A percentile compares a stretch with the other conserved stretches of the same genome.
phyloP scores from a whole-genome alignment of 2,113 vertebrate genomes.

The Notothenia coriiceps region DNA sequence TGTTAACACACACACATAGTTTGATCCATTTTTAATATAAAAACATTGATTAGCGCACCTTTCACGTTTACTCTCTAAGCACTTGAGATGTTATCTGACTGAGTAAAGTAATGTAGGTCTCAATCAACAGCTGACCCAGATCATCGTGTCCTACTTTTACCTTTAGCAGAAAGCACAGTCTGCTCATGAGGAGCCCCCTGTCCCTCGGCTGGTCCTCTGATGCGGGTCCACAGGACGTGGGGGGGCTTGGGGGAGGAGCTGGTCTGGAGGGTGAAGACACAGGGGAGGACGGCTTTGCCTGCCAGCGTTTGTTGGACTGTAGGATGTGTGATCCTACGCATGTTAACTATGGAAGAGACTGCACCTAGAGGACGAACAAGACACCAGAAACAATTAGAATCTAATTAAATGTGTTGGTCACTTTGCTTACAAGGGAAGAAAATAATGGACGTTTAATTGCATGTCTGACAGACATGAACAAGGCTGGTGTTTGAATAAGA shows the following conservation, averaged over 20 bases:
- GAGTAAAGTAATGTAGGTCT: background rate
- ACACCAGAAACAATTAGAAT: slow-evolving; percentile 7
- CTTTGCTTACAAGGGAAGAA: background rate
- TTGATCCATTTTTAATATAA: background rate
- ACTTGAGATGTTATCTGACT: background rate
- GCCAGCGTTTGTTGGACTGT: slow-evolving; percentile 84
- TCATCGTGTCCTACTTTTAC: slow-evolving; percentile 57
- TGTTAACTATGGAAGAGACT: slow-evolving; percentile 85
- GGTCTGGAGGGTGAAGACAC: slow-evolving; percentile 86
- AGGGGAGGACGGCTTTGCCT: slow-evolving; percentile 89
- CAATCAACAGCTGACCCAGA: slow-evolving; percentile 5
- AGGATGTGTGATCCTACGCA: slow-evolving; percentile 85
- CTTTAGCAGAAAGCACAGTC: slow-evolving; percentile 89
- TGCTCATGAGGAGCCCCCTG: slow-evolving; percentile 79
- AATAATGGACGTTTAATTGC: background rate
- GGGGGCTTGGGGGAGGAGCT: slow-evolving; percentile 64
- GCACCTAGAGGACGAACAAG: slow-evolving; percentile 56
- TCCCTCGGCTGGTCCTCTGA: slow-evolving; percentile 69
- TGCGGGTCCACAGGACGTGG: slow-evolving; percentile 91
- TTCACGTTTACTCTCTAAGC: background rate
- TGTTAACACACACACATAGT: background rate
- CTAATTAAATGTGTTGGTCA: slow-evolving; percentile 9
- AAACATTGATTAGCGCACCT: background rate
- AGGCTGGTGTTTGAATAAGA: slow-evolving; percentile 13
- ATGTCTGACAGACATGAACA: background rate